Conservation (phyloP, 2,113 vertebrate genomes). For the Hemibagrus wyckioides region DNA sequence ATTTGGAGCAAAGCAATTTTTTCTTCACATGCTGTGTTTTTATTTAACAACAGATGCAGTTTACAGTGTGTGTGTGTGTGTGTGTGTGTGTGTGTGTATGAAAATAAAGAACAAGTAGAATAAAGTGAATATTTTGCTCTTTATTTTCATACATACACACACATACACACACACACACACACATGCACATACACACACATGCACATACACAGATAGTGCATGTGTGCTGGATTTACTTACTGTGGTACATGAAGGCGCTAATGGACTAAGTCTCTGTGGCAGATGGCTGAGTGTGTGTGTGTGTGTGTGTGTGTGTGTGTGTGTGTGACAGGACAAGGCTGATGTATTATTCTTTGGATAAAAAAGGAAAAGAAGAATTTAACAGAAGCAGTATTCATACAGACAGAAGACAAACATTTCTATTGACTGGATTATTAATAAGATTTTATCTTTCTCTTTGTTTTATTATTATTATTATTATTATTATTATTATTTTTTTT, state of each 20-base stretch:
- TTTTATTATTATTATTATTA: no score
- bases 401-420: background rate
- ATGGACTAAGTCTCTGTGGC: constrained; percentile 16
- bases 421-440: no score
- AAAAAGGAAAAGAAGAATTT: background rate
- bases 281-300: constrained; percentile 24
- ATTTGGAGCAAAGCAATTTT: no score
- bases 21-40: no score
- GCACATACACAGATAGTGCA: background rate
- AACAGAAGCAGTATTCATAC: background rate
- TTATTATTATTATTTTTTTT: no score
- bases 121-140: background rate
- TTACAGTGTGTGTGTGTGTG: background rate
- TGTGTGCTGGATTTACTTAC: constrained; percentile 15
- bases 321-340: constrained; percentile 22
- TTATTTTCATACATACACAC: background rate
- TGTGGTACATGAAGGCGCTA: constrained; percentile 12
- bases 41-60: background rate
- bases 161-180: background rate
- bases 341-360: constrained; percentile 13
- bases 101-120: background rate
- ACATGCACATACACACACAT: background rate
- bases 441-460: background rate
- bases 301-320: constrained; percentile 32
- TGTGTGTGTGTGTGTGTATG: background rate